Conservation (phyloP, 1,140 invertebrate species). For the Heliothis virescens region DNA sequence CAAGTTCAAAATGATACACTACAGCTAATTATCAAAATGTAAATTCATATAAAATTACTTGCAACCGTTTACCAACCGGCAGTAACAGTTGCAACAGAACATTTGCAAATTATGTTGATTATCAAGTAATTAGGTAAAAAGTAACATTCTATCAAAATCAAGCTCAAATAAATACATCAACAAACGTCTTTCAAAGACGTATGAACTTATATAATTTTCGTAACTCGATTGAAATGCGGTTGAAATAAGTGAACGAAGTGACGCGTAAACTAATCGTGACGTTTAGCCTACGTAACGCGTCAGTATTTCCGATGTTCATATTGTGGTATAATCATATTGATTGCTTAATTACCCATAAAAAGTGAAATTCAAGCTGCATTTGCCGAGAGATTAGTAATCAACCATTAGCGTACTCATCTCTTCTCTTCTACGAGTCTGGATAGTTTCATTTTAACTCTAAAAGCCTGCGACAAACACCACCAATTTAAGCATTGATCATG, state of each 20-base stretch:
- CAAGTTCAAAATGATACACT: too few relatives aligned
- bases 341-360: slow-evolving; percentile 11
- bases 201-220: slow-evolving; percentile 30
- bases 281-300: slow-evolving; percentile 7
- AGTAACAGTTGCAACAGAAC: too few relatives aligned
- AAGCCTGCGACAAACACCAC: too few relatives aligned
- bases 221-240: slow-evolving; percentile 23
- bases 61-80: too few relatives aligned
- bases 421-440: too few relatives aligned
- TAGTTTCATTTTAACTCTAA: too few relatives aligned
- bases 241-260: slow-evolving; percentile 28
- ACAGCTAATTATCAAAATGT: too few relatives aligned
- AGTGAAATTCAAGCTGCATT: slow-evolving; percentile 6
- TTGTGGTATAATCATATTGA: not conserved
- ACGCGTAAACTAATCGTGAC: slow-evolving; percentile 37
- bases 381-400: not conserved
- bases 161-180: slow-evolving; percentile 17
- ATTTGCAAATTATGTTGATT: too few relatives aligned
- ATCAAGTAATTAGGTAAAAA: too few relatives aligned
- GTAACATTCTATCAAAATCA: not conserved
- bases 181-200: slow-evolving; percentile 24
- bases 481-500: too few relatives aligned
- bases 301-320: slow-evolving; percentile 5
- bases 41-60: too few relatives aligned
- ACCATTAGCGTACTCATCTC: not conserved